Percentiles rank a stretch among this genome's conserved stretches.
Evolutionary conservation across 2,888 invertebrate genomes (phyloP).

Genomic region (Deilephila elpenor): DNA sequence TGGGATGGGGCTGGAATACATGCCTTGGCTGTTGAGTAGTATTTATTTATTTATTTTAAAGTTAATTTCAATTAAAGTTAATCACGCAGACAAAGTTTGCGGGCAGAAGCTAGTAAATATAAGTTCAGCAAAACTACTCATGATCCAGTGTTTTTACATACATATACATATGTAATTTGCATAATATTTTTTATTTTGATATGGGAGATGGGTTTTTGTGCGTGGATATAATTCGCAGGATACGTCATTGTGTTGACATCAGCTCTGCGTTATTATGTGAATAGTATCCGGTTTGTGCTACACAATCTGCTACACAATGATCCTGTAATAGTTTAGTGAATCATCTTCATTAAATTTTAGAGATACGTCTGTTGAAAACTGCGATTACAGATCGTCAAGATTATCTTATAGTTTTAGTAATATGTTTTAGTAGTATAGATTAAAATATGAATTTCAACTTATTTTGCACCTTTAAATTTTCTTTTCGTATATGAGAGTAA

Average conservation of each 20-base stretch:
- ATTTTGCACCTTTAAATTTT: too few species aligned
- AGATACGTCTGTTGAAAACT: constrained; percentile 24
- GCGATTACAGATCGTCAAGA: constrained; percentile 2
- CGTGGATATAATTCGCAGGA: constrained; percentile 51
- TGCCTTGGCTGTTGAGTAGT: too few species aligned
- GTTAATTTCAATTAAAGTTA: too few species aligned
- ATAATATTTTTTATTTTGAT: constrained; percentile 45
- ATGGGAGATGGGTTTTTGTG: constrained; percentile 55
- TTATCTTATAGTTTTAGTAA: not conserved
- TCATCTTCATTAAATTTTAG: constrained; percentile 55
- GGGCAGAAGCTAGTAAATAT: too few species aligned
- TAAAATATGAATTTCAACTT: too few species aligned
- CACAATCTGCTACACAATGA: constrained; percentile 54
- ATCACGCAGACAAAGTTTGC: too few species aligned
- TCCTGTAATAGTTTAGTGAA: constrained; percentile 55
- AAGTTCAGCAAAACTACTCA: not conserved
- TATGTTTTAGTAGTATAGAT: too few species aligned
- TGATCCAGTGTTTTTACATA: not conserved
- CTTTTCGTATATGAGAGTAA: too few species aligned
- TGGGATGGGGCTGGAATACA: too few species aligned
- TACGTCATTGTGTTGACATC: constrained; percentile 78
- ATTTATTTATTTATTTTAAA: too few species aligned
- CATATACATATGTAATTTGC: not conserved
- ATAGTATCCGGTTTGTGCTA: constrained; percentile 70
- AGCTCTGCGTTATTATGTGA: constrained; percentile 61